Evolutionary conservation across 2,797 vertebrate species (phyloP).

Genomic region (Lepilemur ruficaudatus): DNA sequence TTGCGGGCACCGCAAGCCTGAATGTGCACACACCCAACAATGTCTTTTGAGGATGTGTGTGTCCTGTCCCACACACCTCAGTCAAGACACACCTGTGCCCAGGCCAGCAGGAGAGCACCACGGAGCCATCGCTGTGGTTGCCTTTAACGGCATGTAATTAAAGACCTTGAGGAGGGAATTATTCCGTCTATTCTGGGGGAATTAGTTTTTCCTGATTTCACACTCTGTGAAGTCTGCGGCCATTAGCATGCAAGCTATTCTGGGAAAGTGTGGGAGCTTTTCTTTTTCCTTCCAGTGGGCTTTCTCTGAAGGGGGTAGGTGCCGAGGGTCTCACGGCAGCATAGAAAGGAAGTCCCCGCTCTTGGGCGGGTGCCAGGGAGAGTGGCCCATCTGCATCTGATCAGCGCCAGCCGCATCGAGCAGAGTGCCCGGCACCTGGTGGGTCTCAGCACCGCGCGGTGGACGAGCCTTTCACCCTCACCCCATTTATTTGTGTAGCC

Average conservation of each 20-base stretch:
- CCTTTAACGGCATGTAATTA: constrained; percentile 49
- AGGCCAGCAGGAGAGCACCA: constrained; percentile 66
- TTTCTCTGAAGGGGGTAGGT: background rate
- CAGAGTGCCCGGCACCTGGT: background rate
- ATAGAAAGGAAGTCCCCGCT: background rate
- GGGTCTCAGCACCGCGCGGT: background rate
- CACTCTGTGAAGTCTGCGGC: constrained; percentile 43
- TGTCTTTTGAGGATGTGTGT: background rate
- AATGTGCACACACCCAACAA: fast-evolving
- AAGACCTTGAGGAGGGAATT: constrained; percentile 53
- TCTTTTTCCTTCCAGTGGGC: constrained; percentile 1
- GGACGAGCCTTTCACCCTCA: background rate
- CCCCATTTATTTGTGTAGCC: background rate
- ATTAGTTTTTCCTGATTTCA: constrained; percentile 61
- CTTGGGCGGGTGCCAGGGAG: constrained; percentile 37
- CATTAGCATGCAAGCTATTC: constrained; percentile 53
- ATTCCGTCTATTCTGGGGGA: constrained; percentile 66
- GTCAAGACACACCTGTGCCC: constrained; percentile 43
- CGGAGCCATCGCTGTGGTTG: constrained; percentile 52
- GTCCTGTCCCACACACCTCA: constrained; percentile 43
- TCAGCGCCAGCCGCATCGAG: background rate
- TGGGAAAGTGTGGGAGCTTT: constrained; percentile 72
- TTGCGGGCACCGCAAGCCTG: background rate
- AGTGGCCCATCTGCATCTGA: background rate
- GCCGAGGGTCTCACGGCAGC: background rate